Base-by-base conservation (phyloP, 1,140 invertebrate genomes). In the Caenorhabditis tropicalis region DNA sequence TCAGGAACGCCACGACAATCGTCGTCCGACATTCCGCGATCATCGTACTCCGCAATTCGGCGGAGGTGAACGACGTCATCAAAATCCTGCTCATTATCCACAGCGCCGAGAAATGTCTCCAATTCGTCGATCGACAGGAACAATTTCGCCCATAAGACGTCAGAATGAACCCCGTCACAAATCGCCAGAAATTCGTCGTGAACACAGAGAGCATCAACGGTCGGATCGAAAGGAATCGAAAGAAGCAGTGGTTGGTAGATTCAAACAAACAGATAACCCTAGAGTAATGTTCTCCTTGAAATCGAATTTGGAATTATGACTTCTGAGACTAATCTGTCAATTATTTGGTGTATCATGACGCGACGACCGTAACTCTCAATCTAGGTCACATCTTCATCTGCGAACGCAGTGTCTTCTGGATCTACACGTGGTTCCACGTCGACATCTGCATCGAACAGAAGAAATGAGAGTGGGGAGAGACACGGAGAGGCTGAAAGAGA, bases 241-340 rank as follows among this genome's bases (percentile, higher is more conserved):
- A 65, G 65, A 74, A n/a, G 65, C 33, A 21, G 65, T 74, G 65
- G 65, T 74, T 74, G 65, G 65, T 74, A 74, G 65, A 74, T 43
- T 43, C 58, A 27, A 1, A 46, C 36, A 33, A 16, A 36, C 58
- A 65, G 43, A 74, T 74, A 24, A n/a, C 15, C 36, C 19, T 74
- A 43, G 16, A 74, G 36, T 74, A 43, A 58, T 5, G 12, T 43
- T 43, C 39, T 43, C 36, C 31, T 36, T 65, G 58, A 36, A 65
- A 65, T 16, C 12, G 53, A 24, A 58, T 65, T 19, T 65, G 58
- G 58, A 65, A 19, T 36, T 19, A 9, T 65, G 58, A 65, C 58
- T 58, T 58, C 53, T 65, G 31, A 65, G 19, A 65, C 2, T 65
- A 36, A 65, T 65, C 58, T 19, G n/a, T 10, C 58, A 27, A 65